Base-by-base conservation (phyloP, 1,140 invertebrate species). In the Antheraea mylitta region DNA sequence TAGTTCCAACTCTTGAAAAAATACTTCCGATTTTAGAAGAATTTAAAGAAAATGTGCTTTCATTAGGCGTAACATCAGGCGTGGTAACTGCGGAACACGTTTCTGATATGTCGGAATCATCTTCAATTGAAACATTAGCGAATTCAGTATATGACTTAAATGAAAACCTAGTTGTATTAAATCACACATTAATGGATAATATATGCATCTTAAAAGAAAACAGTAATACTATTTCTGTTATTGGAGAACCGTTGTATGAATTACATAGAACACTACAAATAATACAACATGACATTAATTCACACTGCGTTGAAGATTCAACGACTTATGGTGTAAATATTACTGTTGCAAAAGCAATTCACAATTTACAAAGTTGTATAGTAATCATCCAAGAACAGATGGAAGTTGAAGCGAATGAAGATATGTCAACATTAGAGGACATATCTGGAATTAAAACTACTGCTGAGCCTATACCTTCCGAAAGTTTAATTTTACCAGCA, bases 371-470 rank as follows among this genome's bases (percentile, higher is more conserved):
- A 73, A 93, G 93, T 72, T 93, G 91, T 71, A 81, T 95, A 58
- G 80, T 93, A n/a, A 72, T 93, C 62, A 85, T 95, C 22, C 87
- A 94, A 72, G 88, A 93, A 80, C 85, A 92, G 70, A 73, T 77
- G 63, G 78, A 82, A 4, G 58, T 93, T 60, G 92, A 93, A 84
- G 78, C 70, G 18, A 75, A 74, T 7, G 93, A 93, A 58, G 89
- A 92, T 19, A 78, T 93, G 75, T 92, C 93, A 7, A 94, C 93
- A 11, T 81, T 94, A 66, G 93, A 94, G 74, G 94, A 94, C 81
- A 86, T 94, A 68, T 94, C 94, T 9, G 89, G 86, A 13, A 87
- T 94, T 22, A 94, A 94, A 86, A 93, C 93, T 7, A 86, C 81
- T 18, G 94, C 93, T 18, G 93, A 92, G 38, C 80, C 82, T 53